Conservation (phyloP, 2,797 vertebrate genomes). For the Setipinna tenuifilis region DNA sequence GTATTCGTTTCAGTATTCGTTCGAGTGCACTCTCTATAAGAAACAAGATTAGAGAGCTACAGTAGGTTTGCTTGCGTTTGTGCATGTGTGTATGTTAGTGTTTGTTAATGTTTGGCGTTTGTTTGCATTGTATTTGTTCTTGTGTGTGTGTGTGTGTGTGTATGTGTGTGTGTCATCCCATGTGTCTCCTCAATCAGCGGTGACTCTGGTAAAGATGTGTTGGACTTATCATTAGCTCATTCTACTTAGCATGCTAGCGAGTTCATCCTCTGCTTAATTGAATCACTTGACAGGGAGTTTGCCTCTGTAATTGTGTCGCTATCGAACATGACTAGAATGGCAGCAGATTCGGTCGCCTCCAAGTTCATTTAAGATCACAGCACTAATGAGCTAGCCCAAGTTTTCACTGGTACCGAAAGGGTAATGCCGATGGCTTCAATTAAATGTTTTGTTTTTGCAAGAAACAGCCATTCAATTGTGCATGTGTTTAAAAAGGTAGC, state of each 20-base stretch:
- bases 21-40: neutral
- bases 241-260: conserved; percentile 47
- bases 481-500: neutral
- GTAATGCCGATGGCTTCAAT: conserved; percentile 32
- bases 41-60: neutral
- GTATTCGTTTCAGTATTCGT: neutral
- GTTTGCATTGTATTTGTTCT: neutral
- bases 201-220: conserved; percentile 43
- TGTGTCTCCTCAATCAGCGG: conserved; percentile 34
- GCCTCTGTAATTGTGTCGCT: conserved; percentile 50
- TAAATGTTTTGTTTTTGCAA: neutral
- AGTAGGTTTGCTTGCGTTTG: neutral
- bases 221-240: conserved; percentile 40
- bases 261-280: conserved; percentile 51
- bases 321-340: conserved; percentile 48
- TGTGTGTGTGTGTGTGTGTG: conserved; percentile 12
- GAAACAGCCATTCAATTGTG: neutral
- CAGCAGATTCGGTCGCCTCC: conserved; percentile 33
- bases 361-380: conserved; percentile 53
- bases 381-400: conserved; percentile 41
- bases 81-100: no score
- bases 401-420: conserved; percentile 26
- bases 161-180: conserved; percentile 30
- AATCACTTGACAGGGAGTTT: conserved; percentile 51
- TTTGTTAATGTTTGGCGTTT: neutral